Evolutionary conservation across 1,140 invertebrate genomes (phyloP).

Genomic region (Lepidotrigona ventralis): DNA sequence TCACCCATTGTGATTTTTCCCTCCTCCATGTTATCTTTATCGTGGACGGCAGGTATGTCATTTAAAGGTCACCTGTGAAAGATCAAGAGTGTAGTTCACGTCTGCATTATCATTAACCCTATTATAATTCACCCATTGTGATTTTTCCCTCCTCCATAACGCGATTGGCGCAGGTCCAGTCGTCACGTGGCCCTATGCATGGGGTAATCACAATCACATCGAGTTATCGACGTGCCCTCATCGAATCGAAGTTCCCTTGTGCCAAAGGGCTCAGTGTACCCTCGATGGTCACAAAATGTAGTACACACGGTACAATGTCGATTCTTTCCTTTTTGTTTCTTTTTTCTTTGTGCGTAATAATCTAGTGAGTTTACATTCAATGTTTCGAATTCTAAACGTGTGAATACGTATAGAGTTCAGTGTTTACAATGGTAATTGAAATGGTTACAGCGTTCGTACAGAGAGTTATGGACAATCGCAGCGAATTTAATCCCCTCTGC

Average conservation of each 20-base stretch:
- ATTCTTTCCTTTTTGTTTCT: not conserved
- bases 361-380: too few species aligned
- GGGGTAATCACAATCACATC: constrained; percentile 23
- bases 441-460: constrained; percentile 48
- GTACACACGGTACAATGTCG: not conserved
- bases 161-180: constrained; percentile 42
- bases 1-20: constrained; percentile 15
- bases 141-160: constrained; percentile 15
- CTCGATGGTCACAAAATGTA: constrained; percentile 4
- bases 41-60: constrained; percentile 48
- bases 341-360: not conserved
- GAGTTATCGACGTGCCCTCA: constrained; percentile 51
- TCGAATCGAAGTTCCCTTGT: not conserved
- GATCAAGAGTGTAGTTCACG: not conserved
- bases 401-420: too few species aligned
- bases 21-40: constrained; percentile 3
- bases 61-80: not conserved
- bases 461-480: constrained; percentile 53
- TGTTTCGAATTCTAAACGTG: not conserved
- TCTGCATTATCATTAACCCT: not conserved
- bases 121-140: constrained; percentile 12
- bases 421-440: not conserved
- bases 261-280: not conserved
- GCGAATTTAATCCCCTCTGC: constrained; percentile 34
- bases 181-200: constrained; percentile 34